Evolutionary conservation across 2,888 invertebrate species (phyloP).

Genomic region (Zaprionus bogoriensis): DNA sequence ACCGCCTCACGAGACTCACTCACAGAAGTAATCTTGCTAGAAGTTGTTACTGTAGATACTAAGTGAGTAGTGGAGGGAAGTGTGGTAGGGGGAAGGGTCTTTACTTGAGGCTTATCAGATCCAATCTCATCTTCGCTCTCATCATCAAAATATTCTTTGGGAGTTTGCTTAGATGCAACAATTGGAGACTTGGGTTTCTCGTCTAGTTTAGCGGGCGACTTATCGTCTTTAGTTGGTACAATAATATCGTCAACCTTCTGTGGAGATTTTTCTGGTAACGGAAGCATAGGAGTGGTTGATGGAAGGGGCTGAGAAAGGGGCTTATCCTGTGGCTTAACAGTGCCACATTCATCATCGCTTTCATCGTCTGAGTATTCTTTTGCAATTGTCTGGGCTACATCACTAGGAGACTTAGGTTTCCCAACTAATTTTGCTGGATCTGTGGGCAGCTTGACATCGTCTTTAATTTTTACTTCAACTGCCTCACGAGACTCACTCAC

Average conservation of each 20-base stretch:
- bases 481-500: neutral
- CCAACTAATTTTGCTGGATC: neutral
- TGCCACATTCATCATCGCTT: constrained; percentile 2
- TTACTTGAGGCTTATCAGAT: neutral
- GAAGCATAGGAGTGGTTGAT: neutral
- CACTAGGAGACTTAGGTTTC: constrained; percentile 4
- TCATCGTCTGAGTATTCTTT: constrained; percentile 7
- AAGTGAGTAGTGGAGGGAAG: neutral
- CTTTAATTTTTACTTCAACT: neutral
- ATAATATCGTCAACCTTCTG: constrained; percentile 4
- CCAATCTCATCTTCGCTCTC: constrained; percentile 10
- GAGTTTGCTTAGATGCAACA: neutral
- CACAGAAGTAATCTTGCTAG: constrained; percentile 4
- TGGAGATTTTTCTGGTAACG: constrained; percentile 2
- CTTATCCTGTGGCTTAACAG: constrained; percentile 2
- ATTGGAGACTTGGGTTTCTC: constrained; percentile 10
- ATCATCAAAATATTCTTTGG: constrained; percentile 19
- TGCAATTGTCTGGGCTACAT: constrained; percentile 4
- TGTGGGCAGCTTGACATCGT: neutral
- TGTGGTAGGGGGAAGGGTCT: neutral
- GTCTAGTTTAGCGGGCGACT: neutral
- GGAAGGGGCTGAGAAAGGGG: neutral
- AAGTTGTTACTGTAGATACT: neutral
- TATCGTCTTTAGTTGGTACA: neutral
- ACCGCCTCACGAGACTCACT: constrained; percentile 1